These are phyloP conservation scores for Dasysyrphus tricinctus DNA, from an alignment of 2,888 invertebrate genomes.

Conservation along the genomic window DNA sequence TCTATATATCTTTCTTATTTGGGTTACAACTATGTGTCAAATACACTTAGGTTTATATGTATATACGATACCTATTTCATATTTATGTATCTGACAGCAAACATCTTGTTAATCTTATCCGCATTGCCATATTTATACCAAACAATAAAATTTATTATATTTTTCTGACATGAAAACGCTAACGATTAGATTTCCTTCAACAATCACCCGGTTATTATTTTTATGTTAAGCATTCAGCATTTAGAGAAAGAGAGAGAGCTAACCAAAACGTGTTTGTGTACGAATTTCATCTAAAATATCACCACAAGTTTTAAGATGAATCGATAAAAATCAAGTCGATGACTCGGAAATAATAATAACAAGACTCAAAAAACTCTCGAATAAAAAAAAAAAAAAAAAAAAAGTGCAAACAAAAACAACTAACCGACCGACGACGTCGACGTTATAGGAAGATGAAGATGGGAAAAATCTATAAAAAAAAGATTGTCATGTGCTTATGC, in stretches of 20 bases:
- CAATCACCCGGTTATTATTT: constrained; percentile 37
- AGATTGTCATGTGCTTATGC: constrained; percentile 67
- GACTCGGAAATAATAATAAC: constrained; percentile 48
- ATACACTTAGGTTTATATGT: constrained; percentile 4
- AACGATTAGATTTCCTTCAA: constrained; percentile 61
- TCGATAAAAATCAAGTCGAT: constrained; percentile 65
- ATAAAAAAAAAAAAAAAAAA: constrained; percentile 37
- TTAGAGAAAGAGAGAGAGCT: no score
- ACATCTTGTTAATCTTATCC: constrained; percentile 70
- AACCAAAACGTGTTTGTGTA: constrained; percentile 41
- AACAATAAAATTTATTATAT: constrained; percentile 50
- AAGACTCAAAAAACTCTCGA: constrained; percentile 26
- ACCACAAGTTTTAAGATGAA: constrained; percentile 49
- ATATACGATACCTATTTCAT: neutral
- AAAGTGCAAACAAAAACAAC: constrained; percentile 17
- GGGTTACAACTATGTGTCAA: constrained; percentile 20
- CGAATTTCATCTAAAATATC: constrained; percentile 36
- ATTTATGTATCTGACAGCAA: constrained; percentile 54
- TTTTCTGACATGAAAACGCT: constrained; percentile 50
- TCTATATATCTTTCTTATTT: constrained; percentile 14
- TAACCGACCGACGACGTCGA: neutral
- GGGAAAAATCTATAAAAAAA: constrained; percentile 26
- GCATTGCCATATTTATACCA: constrained; percentile 53
- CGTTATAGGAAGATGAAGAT: neutral
- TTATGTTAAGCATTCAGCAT: constrained; percentile 6